These are phyloP conservation scores for Dreissena polymorpha DNA, from an alignment of 1,140 invertebrate species.

Conservation along the genomic window DNA sequence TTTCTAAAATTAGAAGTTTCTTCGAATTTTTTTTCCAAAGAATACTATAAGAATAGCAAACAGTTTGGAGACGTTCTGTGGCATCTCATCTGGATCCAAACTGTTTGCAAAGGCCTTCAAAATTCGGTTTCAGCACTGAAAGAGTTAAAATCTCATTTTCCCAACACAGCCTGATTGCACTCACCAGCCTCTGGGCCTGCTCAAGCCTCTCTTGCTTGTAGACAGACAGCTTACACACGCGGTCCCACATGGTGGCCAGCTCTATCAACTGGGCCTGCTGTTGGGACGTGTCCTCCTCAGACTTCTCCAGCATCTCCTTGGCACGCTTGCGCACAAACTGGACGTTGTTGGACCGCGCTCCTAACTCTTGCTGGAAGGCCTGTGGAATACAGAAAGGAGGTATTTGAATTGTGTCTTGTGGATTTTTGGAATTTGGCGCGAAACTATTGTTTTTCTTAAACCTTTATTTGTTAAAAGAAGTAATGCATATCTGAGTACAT, in stretches of 20 bases:
- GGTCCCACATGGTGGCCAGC: slow-evolving; percentile 92
- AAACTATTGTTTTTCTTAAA: no score
- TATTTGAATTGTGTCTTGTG: slow-evolving; percentile 85
- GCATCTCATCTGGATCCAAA: no score
- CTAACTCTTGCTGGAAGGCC: slow-evolving; percentile 94
- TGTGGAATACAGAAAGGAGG: slow-evolving; percentile 71
- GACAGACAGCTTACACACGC: slow-evolving; percentile 88
- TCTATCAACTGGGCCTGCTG: slow-evolving; percentile 91
- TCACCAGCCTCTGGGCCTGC: slow-evolving; percentile 87
- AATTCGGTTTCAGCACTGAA: no score
- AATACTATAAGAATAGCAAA: no score
- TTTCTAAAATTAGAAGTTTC: no score
- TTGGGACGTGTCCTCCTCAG: slow-evolving; percentile 89
- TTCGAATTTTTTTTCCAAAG: no score
- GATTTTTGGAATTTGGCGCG: no score
- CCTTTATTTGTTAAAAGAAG: no score
- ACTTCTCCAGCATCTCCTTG: slow-evolving; percentile 91
- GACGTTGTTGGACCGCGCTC: slow-evolving; percentile 92
- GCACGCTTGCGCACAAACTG: slow-evolving; percentile 94
- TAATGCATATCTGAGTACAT: no score
- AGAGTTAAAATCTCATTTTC: no score
- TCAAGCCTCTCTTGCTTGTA: slow-evolving; percentile 90
- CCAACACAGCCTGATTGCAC: not conserved
- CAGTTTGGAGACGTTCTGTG: no score
- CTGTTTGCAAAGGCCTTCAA: no score